Conservation (phyloP, 64 coral and sea anemone species). For the Montipora capricornis region DNA sequence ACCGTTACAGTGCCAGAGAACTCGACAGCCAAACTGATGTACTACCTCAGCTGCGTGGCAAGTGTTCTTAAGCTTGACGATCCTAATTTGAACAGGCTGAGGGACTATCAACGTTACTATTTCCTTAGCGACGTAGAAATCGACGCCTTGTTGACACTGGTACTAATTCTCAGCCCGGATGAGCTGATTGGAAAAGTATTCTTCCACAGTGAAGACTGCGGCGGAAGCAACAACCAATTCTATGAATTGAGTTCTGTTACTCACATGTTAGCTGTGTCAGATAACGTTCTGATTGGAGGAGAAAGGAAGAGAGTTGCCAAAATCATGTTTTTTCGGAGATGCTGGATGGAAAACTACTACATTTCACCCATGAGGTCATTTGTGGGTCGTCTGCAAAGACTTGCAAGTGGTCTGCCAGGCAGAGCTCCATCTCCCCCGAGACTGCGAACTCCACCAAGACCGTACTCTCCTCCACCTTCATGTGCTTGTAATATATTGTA, state of each 20-base stretch:
- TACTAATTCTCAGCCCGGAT: constrained; percentile 5
- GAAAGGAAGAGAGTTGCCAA: neutral
- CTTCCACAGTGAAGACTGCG: no score
- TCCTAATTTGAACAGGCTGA: neutral
- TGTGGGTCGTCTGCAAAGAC: neutral
- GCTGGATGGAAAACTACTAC: neutral
- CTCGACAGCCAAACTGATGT: neutral
- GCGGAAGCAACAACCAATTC: no score
- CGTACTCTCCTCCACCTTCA: no score
- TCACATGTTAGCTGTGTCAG: neutral
- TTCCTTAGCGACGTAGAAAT: neutral
- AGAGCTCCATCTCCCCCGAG: no score
- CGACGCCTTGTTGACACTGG: constrained; percentile 14
- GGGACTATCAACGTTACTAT: neutral
- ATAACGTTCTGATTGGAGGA: no score
- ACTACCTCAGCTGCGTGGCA: neutral
- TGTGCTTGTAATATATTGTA: no score
- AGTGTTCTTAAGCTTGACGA: neutral
- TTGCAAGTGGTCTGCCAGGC: neutral
- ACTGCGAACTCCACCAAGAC: no score
- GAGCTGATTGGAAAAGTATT: neutral
- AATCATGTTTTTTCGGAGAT: constrained; percentile 2
- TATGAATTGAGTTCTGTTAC: neutral
- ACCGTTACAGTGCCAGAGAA: neutral
- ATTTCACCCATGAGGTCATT: neutral